A percentile compares a stretch with the other conserved stretches of the same genome.
Conservation (phyloP, 2,797 vertebrate genomes). For the Pagetopsis macropterus region DNA sequence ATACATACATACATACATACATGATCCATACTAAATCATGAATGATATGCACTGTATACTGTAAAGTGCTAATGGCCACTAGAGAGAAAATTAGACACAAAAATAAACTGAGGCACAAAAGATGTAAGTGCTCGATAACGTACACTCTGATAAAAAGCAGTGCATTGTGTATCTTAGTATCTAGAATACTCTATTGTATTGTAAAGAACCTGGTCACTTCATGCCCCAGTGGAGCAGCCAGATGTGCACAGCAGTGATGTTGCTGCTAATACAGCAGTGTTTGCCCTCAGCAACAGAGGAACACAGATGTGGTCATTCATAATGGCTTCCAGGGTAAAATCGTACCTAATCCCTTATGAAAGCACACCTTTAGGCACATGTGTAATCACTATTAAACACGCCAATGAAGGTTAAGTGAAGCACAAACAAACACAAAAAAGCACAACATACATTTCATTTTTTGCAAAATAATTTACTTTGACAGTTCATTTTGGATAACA, state of each 20-base stretch:
- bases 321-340: background rate
- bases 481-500: background rate
- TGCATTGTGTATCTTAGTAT: background rate
- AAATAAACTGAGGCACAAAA: background rate
- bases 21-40: background rate
- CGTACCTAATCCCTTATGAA: background rate
- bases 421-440: no score
- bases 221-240: background rate
- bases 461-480: background rate
- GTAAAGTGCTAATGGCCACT: background rate
- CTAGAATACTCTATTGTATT: background rate
- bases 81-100: background rate
- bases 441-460: background rate
- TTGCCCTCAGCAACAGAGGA: slow-evolving; percentile 7
- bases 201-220: slow-evolving; percentile 9
- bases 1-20: no score
- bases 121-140: background rate
- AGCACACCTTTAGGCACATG: background rate
- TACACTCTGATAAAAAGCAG: background rate
- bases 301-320: slow-evolving; percentile 13
- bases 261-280: slow-evolving; percentile 13
- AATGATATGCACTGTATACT: background rate
- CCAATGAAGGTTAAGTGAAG: background rate
- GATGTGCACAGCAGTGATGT: slow-evolving; percentile 6
- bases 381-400: background rate